phyloP scores from a whole-genome alignment of 2,797 vertebrate species.

The Heteromormyrus szaboi region DNA sequence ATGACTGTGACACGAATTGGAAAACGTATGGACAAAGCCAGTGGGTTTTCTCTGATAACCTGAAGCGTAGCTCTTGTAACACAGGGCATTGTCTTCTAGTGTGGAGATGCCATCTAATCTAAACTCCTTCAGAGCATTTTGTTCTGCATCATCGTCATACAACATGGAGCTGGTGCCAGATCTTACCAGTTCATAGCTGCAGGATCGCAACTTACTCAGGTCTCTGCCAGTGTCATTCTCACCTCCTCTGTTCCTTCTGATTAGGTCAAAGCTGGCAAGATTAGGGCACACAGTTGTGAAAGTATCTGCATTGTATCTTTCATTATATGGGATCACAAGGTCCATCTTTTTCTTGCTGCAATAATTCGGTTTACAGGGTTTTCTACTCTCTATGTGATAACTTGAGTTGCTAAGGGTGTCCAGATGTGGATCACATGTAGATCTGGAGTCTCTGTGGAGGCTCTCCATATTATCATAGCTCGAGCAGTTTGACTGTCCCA shows the following conservation, averaged over 20 bases:
- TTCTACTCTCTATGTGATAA: not conserved
- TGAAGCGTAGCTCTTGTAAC: not conserved
- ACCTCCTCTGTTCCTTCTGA: not conserved
- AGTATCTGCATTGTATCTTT: not conserved
- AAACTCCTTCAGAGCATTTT: not conserved
- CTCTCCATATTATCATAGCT: not conserved
- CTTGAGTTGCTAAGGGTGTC: not conserved
- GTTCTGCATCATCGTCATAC: not conserved
- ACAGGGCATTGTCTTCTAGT: not conserved
- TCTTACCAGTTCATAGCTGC: not conserved
- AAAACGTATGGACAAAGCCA: not conserved
- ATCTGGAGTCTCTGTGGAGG: not conserved
- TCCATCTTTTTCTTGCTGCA: not conserved
- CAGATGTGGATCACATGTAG: not conserved
- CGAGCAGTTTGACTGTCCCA: slow-evolving; percentile 10
- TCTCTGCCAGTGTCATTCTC: not conserved
- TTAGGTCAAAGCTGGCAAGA: not conserved
- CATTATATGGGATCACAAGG: not conserved
- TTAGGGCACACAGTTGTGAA: not conserved
- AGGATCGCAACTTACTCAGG: not conserved
- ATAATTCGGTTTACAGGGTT: not conserved
- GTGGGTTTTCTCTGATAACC: not conserved
- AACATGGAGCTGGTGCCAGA: not conserved
- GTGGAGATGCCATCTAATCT: not conserved
- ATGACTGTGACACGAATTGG: slow-evolving; percentile 3